Conservation (phyloP, 1,140 invertebrate genomes). For the Acromyrmex charruanus region DNA sequence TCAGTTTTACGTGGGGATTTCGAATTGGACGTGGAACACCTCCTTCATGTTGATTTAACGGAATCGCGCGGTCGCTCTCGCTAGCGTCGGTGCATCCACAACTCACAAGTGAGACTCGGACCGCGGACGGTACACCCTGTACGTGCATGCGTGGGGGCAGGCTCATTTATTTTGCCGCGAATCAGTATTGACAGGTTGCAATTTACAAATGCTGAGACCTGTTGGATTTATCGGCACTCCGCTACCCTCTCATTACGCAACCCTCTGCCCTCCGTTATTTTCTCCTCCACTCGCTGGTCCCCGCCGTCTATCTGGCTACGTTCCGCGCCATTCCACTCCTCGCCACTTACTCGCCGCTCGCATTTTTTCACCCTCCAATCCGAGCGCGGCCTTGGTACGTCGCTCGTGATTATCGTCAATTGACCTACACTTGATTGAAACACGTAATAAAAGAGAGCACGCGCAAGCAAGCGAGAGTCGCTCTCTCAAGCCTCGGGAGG, state of each 20-base stretch:
- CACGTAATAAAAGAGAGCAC: conserved; percentile 73
- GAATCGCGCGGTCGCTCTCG: conserved; percentile 54
- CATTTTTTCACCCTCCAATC: conserved; percentile 81
- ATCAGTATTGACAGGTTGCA: conserved; percentile 86
- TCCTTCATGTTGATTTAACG: conserved; percentile 73
- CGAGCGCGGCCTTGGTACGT: conserved; percentile 75
- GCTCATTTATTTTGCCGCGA: conserved; percentile 82
- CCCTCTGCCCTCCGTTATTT: conserved; percentile 75
- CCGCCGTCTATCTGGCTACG: not conserved
- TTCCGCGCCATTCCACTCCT: conserved; percentile 1
- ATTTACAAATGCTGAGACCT: conserved; percentile 87
- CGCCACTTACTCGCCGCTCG: conserved; percentile 48
- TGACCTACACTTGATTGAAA: conserved; percentile 77
- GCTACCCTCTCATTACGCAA: conserved; percentile 86
- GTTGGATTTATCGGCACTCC: conserved; percentile 86
- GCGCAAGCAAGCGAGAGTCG: not conserved
- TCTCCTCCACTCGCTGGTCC: conserved; percentile 45
- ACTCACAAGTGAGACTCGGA: conserved; percentile 56
- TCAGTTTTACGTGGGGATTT: not conserved
- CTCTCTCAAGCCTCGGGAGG: conserved; percentile 21
- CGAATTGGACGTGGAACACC: not conserved
- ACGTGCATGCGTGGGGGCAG: conserved; percentile 79
- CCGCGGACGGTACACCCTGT: conserved; percentile 57
- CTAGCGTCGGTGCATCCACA: conserved; percentile 41
- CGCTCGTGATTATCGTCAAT: conserved; percentile 76